Conservation (phyloP, 2,888 invertebrate species). For the Stenurella melanura region DNA sequence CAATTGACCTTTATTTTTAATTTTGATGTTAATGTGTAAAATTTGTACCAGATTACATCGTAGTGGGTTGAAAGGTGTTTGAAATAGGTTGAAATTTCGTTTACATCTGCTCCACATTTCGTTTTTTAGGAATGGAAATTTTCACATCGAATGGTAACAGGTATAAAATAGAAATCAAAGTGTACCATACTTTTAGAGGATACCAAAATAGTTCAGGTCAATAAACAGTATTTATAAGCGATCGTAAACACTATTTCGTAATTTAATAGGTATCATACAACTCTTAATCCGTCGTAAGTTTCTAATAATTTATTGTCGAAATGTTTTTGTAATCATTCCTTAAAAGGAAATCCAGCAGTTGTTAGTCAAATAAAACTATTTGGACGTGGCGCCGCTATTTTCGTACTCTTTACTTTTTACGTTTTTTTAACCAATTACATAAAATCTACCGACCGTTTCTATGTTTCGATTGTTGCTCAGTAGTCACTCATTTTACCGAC, state of each 20-base stretch:
- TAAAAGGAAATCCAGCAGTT: neutral
- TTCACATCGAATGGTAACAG: neutral
- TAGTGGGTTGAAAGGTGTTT: no score
- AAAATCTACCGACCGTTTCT: neutral
- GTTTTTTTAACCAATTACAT: neutral
- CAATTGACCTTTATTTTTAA: no score
- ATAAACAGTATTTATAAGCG: neutral
- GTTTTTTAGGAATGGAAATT: neutral
- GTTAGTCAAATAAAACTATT: conserved; percentile 3
- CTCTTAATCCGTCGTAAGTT: conserved; percentile 13
- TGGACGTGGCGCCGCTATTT: conserved; percentile 9
- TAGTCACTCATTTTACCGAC: neutral
- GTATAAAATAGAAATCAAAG: neutral
- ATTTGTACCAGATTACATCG: no score
- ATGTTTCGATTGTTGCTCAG: neutral
- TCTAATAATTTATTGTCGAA: conserved; percentile 25
- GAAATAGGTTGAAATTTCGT: no score
- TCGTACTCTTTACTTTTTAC: neutral
- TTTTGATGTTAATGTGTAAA: no score
- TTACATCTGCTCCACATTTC: neutral
- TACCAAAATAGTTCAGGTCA: neutral
- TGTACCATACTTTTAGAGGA: neutral
- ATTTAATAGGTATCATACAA: neutral
- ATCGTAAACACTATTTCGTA: neutral
- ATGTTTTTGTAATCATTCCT: conserved; percentile 13